These are phyloP conservation scores for Hetaerina americana DNA, from an alignment of 1,140 invertebrate species.

Conservation along the genomic window DNA sequence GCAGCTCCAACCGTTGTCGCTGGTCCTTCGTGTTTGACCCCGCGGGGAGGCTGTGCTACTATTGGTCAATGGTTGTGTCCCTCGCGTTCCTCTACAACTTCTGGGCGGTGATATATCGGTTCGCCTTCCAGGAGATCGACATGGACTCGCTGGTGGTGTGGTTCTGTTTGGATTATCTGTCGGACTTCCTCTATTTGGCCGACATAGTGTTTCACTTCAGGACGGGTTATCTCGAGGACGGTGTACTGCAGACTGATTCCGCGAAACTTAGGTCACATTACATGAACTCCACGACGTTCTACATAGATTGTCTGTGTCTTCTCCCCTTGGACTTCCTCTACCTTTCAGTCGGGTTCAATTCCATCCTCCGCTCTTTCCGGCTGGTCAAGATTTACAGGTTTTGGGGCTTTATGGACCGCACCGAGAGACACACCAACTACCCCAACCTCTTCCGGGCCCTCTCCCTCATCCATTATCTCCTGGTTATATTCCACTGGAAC, in stretches of 20 bases:
- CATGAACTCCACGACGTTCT: slow-evolving; percentile 97
- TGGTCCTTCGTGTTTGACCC: slow-evolving; percentile 90
- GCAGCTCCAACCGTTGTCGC: slow-evolving; percentile 40
- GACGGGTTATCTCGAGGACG: slow-evolving; percentile 91
- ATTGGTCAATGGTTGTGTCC: slow-evolving; percentile 94
- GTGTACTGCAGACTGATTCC: slow-evolving; percentile 90
- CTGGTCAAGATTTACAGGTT: slow-evolving; percentile 96
- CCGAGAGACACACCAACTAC: slow-evolving; percentile 96
- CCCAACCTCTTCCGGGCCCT: slow-evolving; percentile 89
- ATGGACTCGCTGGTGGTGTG: slow-evolving; percentile 80
- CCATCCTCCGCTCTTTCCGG: slow-evolving; percentile 89
- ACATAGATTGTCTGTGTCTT: slow-evolving; percentile 95
- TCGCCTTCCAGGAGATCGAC: slow-evolving; percentile 89
- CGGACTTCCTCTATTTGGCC: slow-evolving; percentile 88
- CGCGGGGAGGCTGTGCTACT: slow-evolving; percentile 81
- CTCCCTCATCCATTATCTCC: slow-evolving; percentile 89
- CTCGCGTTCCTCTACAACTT: slow-evolving; percentile 98
- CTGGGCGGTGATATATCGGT: slow-evolving; percentile 97
- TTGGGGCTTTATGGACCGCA: slow-evolving; percentile 97
- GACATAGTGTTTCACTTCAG: slow-evolving; percentile 96
- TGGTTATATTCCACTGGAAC: slow-evolving; percentile 99
- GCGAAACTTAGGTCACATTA: slow-evolving; percentile 89
- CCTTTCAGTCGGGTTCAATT: slow-evolving; percentile 95
- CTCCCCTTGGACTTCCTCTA: slow-evolving; percentile 96
- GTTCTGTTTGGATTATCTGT: slow-evolving; percentile 94